These are phyloP conservation scores for Ptychodera flava DNA, from an alignment of 35 echinoderm and acorn worm genomes.

Conservation along the genomic window DNA sequence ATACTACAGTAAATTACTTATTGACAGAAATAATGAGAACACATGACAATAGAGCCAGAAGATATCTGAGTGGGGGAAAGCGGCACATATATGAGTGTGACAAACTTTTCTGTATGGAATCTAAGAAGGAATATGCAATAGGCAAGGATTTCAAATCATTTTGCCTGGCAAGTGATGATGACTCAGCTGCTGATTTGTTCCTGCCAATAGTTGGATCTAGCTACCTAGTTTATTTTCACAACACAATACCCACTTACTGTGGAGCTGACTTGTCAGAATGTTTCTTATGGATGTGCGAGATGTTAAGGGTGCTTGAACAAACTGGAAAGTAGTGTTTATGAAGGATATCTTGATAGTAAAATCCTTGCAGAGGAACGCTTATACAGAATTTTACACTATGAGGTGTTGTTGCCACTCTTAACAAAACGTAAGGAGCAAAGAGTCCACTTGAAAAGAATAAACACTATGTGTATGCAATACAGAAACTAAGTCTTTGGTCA, in stretches of 20 bases:
- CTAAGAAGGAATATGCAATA: not conserved
- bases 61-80: not conserved
- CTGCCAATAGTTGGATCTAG: not conserved
- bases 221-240: not conserved
- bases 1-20: not conserved
- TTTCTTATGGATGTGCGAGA: not conserved
- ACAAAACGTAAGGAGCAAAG: not conserved
- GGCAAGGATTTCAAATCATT: not conserved
- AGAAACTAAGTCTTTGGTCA: not conserved
- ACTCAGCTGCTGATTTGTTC: not conserved
- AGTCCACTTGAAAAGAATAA: not conserved
- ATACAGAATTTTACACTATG: not conserved
- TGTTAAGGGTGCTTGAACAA: not conserved
- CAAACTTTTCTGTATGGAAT: not conserved
- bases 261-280: not conserved
- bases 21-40: not conserved
- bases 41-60: not conserved
- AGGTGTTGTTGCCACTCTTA: not conserved
- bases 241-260: not conserved
- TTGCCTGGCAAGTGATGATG: not conserved
- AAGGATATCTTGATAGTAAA: not conserved
- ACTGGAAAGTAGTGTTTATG: not conserved
- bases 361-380: not conserved
- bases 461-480: not conserved
- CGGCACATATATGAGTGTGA: not conserved